phyloP scores from a whole-genome alignment of 2,113 vertebrate species.

The Dromaius novaehollandiae region DNA sequence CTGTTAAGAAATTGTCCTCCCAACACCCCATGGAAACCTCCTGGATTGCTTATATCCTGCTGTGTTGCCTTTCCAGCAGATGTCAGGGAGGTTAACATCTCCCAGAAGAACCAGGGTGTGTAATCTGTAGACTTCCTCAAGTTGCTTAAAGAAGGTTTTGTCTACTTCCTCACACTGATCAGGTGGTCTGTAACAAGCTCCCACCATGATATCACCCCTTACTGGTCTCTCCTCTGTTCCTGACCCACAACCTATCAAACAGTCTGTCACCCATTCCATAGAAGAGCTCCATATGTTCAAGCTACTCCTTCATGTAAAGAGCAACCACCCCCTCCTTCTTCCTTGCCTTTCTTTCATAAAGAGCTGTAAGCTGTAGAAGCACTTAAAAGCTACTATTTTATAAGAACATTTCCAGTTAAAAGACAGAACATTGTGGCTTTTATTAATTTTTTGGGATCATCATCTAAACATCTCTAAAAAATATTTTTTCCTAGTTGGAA shows the following conservation, averaged over 20 bases:
- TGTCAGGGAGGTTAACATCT: neutral
- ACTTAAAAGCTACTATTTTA: neutral
- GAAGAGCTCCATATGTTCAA: neutral
- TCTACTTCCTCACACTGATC: neutral
- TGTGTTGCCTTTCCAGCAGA: neutral
- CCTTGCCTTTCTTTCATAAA: neutral
- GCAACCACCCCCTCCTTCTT: neutral
- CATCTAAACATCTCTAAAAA: too few species aligned
- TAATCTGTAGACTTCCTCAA: neutral
- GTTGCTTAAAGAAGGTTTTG: neutral
- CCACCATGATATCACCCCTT: neutral
- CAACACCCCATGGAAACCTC: neutral
- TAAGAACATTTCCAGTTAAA: neutral
- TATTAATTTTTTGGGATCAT: too few species aligned
- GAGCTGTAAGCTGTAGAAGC: neutral
- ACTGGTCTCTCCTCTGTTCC: neutral
- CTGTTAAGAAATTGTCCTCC: neutral
- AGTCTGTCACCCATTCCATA: neutral
- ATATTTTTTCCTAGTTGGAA: too few species aligned
- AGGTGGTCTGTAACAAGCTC: neutral
- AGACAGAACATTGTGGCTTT: neutral
- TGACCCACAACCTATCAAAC: neutral
- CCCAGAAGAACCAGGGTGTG: neutral
- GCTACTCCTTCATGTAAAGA: neutral
- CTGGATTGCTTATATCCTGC: neutral